Conservation (phyloP, 2,888 invertebrate genomes). For the Volucella inflata region DNA sequence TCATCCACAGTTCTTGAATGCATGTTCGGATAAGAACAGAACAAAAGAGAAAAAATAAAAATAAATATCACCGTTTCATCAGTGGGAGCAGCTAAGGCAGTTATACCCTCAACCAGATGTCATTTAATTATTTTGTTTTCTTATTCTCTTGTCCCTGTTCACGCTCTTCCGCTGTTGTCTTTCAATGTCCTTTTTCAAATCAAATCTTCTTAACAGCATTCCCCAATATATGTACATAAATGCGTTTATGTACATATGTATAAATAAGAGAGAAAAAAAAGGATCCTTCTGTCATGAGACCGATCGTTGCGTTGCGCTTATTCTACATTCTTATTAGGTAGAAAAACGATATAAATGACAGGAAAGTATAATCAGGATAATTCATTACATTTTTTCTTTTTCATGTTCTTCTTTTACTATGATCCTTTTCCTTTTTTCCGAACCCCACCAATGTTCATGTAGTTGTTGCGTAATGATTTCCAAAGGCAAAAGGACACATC, state of each 20-base stretch:
- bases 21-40: slow-evolving; percentile 12
- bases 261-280: slow-evolving; percentile 34
- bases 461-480: slow-evolving; percentile 5
- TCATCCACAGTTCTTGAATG: slow-evolving; percentile 16
- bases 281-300: slow-evolving; percentile 44
- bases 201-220: slow-evolving; percentile 62
- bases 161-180: slow-evolving; percentile 16
- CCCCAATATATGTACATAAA: slow-evolving; percentile 3
- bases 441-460: slow-evolving; percentile 15
- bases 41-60: slow-evolving; percentile 57
- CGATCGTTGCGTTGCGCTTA: slow-evolving; percentile 46
- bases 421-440: slow-evolving; percentile 35
- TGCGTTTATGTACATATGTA: too few relatives aligned
- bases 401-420: slow-evolving; percentile 38
- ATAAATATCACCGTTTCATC: slow-evolving; percentile 72
- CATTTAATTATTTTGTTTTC: slow-evolving; percentile 70
- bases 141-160: slow-evolving; percentile 13
- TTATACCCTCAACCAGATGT: slow-evolving; percentile 71
- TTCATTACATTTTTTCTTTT: slow-evolving; percentile 58
- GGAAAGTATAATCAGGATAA: slow-evolving; percentile 67
- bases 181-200: slow-evolving; percentile 64
- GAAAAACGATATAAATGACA: slow-evolving; percentile 39
- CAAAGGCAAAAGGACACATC: slow-evolving; percentile 40
- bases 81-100: slow-evolving; percentile 51
- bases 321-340: slow-evolving; percentile 59